These are phyloP conservation scores for Leucophenga maculata DNA, from an alignment of 2,888 invertebrate species.

Conservation along the genomic window DNA sequence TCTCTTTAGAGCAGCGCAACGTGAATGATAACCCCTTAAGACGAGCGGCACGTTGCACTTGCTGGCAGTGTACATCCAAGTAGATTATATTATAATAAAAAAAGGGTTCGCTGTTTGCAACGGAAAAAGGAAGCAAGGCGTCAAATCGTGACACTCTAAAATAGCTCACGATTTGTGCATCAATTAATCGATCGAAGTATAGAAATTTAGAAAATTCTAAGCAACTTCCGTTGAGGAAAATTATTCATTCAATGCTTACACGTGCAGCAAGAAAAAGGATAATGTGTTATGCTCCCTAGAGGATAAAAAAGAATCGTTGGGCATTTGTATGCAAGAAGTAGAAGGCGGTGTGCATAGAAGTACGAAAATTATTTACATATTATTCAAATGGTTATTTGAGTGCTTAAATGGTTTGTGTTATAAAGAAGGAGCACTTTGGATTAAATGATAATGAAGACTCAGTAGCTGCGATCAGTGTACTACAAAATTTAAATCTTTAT, in stretches of 20 bases:
- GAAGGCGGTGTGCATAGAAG: background rate
- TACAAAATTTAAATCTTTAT: no score
- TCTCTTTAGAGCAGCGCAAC: no score
- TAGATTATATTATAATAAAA: no score
- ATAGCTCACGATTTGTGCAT: constrained; percentile 13
- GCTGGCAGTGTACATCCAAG: no score
- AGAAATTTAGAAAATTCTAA: constrained; percentile 11
- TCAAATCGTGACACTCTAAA: constrained; percentile 26
- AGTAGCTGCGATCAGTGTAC: no score
- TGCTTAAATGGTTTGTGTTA: constrained; percentile 15
- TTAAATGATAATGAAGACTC: no score
- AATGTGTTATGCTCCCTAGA: constrained; percentile 37
- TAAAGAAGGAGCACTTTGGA: background rate
- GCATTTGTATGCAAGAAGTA: constrained; percentile 32
- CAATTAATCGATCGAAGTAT: background rate
- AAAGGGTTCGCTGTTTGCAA: constrained; percentile 75
- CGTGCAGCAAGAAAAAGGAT: constrained; percentile 5
- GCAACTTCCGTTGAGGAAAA: constrained; percentile 4
- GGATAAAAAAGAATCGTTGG: constrained; percentile 51
- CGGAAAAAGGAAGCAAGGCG: constrained; percentile 60
- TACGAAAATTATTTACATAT: constrained; percentile 45
- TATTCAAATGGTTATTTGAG: background rate
- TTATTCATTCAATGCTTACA: constrained; percentile 6
- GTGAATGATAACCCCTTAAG: no score
- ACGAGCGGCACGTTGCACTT: no score